Percentiles rank a stretch among this genome's conserved stretches.
Conservation (phyloP, 2,888 invertebrate species). For the Dicyrtomina minuta region DNA sequence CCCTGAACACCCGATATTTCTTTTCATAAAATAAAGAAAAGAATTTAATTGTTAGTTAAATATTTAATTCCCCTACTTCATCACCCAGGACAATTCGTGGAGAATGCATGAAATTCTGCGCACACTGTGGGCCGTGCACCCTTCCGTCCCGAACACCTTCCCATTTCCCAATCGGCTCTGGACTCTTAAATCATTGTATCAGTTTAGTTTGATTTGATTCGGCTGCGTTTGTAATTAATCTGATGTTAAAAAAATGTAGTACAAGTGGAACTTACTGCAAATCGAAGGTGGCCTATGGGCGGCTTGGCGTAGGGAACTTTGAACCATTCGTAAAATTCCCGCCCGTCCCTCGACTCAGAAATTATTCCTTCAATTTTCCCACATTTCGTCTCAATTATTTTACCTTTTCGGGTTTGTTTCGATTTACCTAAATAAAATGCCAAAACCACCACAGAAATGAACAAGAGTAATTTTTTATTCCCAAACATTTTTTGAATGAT, state of each 20-base stretch:
- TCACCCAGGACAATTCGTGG: not conserved
- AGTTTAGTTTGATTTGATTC: no score
- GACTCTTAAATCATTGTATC: no score
- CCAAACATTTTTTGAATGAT: no score
- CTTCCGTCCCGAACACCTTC: slow-evolving; percentile 3
- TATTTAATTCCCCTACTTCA: not conserved
- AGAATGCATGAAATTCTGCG: not conserved
- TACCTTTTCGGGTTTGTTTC: not conserved
- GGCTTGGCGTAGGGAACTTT: not conserved
- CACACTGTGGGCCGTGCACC: not conserved
- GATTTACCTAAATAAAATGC: not conserved
- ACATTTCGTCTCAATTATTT: not conserved
- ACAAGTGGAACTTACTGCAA: slow-evolving; percentile 2
- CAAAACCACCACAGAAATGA: not conserved
- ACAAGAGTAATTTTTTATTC: no score
- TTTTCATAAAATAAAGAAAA: no score
- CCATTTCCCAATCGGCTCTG: slow-evolving; percentile 14
- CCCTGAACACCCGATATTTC: no score
- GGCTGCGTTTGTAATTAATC: no score
- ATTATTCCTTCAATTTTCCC: not conserved
- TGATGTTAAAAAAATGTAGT: no score
- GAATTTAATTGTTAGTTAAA: no score
- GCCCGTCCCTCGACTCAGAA: slow-evolving; percentile 1
- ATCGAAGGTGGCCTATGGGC: not conserved
- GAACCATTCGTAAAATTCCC: slow-evolving; percentile 7